Percentiles rank a stretch among this genome's conserved stretches.
Evolutionary conservation across 2,113 vertebrate genomes (phyloP).

Genomic region (Ginglymostoma cirratum): DNA sequence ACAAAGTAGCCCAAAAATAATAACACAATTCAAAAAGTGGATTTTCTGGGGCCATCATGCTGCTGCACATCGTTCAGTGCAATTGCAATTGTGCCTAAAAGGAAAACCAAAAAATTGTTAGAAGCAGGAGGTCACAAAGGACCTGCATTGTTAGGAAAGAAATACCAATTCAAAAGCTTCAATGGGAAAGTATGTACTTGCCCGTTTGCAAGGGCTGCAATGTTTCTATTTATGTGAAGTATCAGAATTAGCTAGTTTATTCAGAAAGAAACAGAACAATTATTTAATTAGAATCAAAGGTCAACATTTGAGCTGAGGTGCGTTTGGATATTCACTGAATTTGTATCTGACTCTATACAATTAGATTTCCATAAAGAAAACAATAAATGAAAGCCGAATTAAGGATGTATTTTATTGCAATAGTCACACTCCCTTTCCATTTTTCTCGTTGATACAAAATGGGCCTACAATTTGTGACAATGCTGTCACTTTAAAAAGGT

Average conservation of each 20-base stretch:
- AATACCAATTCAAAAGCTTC: neutral
- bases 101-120: neutral
- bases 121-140: neutral
- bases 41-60: neutral
- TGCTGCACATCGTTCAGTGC: neutral
- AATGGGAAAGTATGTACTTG: neutral
- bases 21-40: neutral
- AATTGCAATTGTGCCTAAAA: neutral
- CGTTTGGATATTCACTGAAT: neutral
- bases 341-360: neutral
- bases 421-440: neutral
- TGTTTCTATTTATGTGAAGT: neutral
- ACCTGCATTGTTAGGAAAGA: neutral
- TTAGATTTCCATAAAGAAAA: neutral
- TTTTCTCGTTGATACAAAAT: neutral
- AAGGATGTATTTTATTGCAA: neutral
- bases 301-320: neutral
- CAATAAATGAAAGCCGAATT: neutral
- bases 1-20: neutral
- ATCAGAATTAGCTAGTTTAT: neutral
- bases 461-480: neutral
- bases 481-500: too few relatives aligned
- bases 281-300: neutral
- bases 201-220: neutral
- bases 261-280: neutral